Percentiles rank a stretch among this genome's conserved stretches.
phyloP scores from a whole-genome alignment of 2,113 vertebrate species.

The Chloropsis hardwickii region DNA sequence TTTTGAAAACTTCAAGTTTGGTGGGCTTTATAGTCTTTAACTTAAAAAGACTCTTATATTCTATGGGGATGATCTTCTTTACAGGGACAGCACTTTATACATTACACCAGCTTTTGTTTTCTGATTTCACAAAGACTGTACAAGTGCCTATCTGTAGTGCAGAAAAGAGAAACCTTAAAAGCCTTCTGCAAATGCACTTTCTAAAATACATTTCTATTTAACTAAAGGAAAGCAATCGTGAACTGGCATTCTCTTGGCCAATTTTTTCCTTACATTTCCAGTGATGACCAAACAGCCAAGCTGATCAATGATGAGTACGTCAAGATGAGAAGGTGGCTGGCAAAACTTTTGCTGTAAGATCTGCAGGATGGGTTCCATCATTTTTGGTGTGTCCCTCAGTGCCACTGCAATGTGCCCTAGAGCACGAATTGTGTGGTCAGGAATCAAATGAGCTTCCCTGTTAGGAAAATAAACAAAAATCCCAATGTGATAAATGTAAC shows the following conservation, averaged over 20 bases:
- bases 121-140: neutral
- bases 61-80: neutral
- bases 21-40: rapidly evolving
- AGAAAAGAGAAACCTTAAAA: neutral
- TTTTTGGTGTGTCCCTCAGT: conserved; percentile 90
- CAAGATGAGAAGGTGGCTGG: conserved; percentile 90
- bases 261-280: conserved; percentile 83
- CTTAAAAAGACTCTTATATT: neutral
- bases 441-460: conserved; percentile 94
- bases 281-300: conserved; percentile 96
- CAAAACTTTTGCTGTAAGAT: conserved; percentile 98
- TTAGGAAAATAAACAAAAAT: neutral
- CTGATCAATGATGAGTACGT: conserved; percentile 94
- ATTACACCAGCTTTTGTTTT: neutral
- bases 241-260: neutral
- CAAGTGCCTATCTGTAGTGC: neutral
- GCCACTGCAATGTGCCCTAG: conserved; percentile 94
- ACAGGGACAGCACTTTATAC: neutral
- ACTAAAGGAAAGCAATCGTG: neutral
- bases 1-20: neutral
- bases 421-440: conserved; percentile 93
- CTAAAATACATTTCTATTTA: neutral
- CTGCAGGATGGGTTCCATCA: conserved; percentile 96
- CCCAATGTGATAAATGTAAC: neutral
- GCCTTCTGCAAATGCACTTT: neutral